phyloP scores from a whole-genome alignment of 35 echinoderm and acorn worm genomes.

The Ophioderma brevispina region DNA sequence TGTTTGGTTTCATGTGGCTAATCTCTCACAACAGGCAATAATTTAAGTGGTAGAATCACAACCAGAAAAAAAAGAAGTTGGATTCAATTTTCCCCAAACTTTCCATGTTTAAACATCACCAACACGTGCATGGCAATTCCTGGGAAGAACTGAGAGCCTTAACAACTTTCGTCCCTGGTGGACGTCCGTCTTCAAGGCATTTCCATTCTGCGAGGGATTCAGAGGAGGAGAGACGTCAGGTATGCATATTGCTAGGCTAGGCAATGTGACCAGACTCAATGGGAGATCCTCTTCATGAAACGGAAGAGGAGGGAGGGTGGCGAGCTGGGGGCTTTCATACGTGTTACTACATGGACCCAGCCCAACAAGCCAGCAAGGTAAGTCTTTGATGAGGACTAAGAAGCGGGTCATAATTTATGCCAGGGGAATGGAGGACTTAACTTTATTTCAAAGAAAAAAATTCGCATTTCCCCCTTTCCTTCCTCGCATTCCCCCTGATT shows the following conservation, averaged over 20 bases:
- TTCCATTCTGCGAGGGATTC: slow-evolving; percentile 22
- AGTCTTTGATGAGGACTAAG: too few relatives aligned
- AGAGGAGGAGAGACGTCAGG: slow-evolving; percentile 17
- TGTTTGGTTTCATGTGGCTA: too few relatives aligned
- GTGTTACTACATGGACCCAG: slow-evolving; percentile 36
- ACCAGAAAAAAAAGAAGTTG: too few relatives aligned
- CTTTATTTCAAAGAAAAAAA: too few relatives aligned
- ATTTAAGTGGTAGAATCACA: background rate
- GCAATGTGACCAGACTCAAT: slow-evolving; percentile 36
- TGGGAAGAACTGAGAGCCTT: slow-evolving; percentile 62
- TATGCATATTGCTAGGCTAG: slow-evolving; percentile 44
- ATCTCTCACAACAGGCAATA: too few relatives aligned
- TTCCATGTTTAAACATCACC: slow-evolving; percentile 31
- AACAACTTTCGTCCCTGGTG: slow-evolving; percentile 42
- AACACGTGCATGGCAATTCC: slow-evolving; percentile 8
- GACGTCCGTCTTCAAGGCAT: slow-evolving; percentile 32
- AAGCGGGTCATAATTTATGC: too few relatives aligned
- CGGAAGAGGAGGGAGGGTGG: slow-evolving; percentile 41
- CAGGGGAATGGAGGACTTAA: too few relatives aligned
- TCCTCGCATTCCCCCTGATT: too few relatives aligned
- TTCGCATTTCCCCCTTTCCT: too few relatives aligned
- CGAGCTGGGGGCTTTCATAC: slow-evolving; percentile 43
- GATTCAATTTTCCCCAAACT: slow-evolving; percentile 31
- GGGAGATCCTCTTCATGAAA: slow-evolving; percentile 47
- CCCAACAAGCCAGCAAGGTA: slow-evolving; percentile 29